Conservation (phyloP, 2,888 invertebrate species). For the Charanyca ferruginea region DNA sequence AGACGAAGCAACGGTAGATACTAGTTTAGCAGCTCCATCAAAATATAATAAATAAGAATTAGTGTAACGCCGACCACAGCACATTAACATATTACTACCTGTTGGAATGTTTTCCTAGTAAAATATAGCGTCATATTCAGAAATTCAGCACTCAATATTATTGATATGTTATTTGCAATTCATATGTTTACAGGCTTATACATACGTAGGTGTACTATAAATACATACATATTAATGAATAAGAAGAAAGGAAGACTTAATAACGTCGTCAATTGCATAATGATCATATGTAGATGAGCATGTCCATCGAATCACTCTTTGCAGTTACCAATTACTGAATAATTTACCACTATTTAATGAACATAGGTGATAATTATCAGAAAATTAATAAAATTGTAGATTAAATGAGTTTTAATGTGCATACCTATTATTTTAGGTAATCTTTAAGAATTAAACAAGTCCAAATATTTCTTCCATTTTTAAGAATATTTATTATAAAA, state of each 20-base stretch:
- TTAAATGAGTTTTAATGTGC: too few relatives aligned
- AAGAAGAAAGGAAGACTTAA: conserved; percentile 60
- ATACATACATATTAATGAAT: conserved; percentile 64
- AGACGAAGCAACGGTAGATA: conserved; percentile 82
- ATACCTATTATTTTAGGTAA: too few relatives aligned
- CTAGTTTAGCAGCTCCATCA: conserved; percentile 69
- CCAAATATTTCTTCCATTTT: conserved; percentile 4
- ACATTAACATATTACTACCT: conserved; percentile 54
- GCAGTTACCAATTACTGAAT: conserved; percentile 48
- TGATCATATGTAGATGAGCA: conserved; percentile 46
- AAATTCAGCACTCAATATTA: conserved; percentile 56
- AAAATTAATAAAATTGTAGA: not conserved
- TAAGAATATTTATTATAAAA: too few relatives aligned
- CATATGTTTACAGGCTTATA: conserved; percentile 59
- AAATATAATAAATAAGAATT: conserved; percentile 74
- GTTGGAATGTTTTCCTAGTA: conserved; percentile 52
- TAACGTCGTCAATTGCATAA: conserved; percentile 54
- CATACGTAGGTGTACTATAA: conserved; percentile 57
- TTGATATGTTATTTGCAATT: conserved; percentile 63
- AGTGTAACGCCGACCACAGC: conserved; percentile 63
- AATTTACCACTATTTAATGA: conserved; percentile 20
- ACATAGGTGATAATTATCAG: not conserved
- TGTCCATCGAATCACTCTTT: conserved; percentile 27
- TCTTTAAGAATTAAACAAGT: not conserved
- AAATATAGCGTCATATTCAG: conserved; percentile 46